These are phyloP conservation scores for Zaprionus camerounensis DNA, from an alignment of 1,140 invertebrate genomes.

Conservation along the genomic window DNA sequence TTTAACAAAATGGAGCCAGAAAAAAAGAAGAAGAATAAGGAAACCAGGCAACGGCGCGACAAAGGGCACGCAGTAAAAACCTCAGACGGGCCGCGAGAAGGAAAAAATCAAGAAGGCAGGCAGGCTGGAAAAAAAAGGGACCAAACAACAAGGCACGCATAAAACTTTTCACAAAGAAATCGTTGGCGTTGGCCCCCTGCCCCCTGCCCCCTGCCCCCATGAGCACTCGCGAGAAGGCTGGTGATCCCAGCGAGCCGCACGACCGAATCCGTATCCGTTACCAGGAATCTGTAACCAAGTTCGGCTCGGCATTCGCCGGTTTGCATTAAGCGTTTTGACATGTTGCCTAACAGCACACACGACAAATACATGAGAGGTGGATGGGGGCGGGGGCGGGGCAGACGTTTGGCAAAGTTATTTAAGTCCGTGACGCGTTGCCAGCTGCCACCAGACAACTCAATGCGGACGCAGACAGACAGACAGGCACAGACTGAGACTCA, in stretches of 20 bases:
- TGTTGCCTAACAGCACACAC: conserved; percentile 60
- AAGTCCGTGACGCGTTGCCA: conserved; percentile 43
- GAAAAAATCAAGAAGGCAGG: conserved; percentile 23
- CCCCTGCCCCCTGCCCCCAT: background rate
- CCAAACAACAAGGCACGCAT: conserved; percentile 78
- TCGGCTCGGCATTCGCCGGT: conserved; percentile 39
- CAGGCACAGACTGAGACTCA: background rate
- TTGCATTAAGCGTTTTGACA: conserved; percentile 80
- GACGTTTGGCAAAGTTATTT: conserved; percentile 59
- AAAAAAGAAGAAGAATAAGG: conserved; percentile 34
- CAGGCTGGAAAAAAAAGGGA: conserved; percentile 37
- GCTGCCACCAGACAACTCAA: conserved; percentile 20
- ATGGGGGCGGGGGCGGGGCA: background rate
- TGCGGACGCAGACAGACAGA: background rate
- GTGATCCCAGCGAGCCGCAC: conserved; percentile 73
- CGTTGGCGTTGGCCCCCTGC: conserved; percentile 23
- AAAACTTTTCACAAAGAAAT: conserved; percentile 79
- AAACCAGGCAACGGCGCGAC: conserved; percentile 34
- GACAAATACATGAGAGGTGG: conserved; percentile 29
- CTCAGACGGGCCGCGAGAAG: conserved; percentile 23
- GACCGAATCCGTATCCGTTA: conserved; percentile 61
- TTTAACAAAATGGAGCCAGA: conserved; percentile 77
- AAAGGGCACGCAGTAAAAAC: conserved; percentile 20
- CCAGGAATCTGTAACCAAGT: conserved; percentile 48
- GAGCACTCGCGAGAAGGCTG: conserved; percentile 9